Base-by-base conservation (phyloP, 2,888 invertebrate genomes). In the Tillus elongatus region DNA sequence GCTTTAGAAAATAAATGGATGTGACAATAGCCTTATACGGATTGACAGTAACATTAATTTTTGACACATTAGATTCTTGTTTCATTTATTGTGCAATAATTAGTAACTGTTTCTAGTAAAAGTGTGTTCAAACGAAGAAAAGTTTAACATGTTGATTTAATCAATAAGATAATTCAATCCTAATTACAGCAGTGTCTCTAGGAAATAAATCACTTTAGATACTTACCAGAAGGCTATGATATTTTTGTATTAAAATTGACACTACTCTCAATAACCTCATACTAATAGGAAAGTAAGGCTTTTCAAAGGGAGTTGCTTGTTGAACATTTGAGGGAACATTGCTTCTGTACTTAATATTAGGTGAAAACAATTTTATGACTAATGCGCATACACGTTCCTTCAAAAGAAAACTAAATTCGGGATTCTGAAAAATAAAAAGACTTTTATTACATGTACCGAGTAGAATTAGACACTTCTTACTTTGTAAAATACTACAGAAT, bases 321-420 rank as follows among this genome's bases (percentile, higher is more conserved):
- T 76, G 75, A 37, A 74, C 68, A 48, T 73, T 75, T 16, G 71
- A 70, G 43, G 74, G 75, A 34, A 66, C 54, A 37, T 60, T 62
- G 41, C 60, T 63, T 43, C 91, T 79, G 66, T 91, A 92, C 60
- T 97, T 97, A n/a, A 97, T 87, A 63, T 95, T 97, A 8, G 97
- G 97, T 13, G 97, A 97, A 64, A 98, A 97, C 41, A 98, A 70
- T 64, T 95, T 89, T 47, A 98, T 97, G n/a, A 98, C 90, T 53
- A 98, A 72, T 1, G 97, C 96, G 63, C 97, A 98, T 0, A 98
- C 96, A 45, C 92, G 79, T 63, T 98, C 97, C 63, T 96, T 97
- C 36, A 98, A 64, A 19, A 98, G 68, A 58, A 93, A 88, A 52
- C 89, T 83, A 63, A 97, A 96, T 63, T 97, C 96, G 3, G 82